Conservation (phyloP, 2,888 invertebrate species). For the Drosophila peninsularis region DNA sequence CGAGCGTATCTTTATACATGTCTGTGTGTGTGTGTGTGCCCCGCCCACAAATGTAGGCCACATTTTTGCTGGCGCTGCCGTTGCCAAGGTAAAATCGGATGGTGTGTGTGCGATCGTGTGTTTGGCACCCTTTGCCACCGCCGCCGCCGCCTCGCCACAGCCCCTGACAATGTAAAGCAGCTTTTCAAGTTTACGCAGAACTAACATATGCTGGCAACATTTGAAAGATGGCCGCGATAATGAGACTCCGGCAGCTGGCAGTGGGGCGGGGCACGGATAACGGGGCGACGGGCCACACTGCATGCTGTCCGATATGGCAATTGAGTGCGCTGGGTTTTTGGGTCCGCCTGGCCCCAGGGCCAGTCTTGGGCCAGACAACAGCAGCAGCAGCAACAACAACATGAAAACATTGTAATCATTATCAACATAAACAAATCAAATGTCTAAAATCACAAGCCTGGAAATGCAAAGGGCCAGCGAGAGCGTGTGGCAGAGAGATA, state of each 20-base stretch:
- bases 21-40: constrained; percentile 9
- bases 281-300: neutral
- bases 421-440: constrained; percentile 78
- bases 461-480: neutral
- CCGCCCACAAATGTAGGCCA: constrained; percentile 68
- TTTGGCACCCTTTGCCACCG: constrained; percentile 14
- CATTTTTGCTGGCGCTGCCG: constrained; percentile 57
- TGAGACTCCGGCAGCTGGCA: constrained; percentile 40
- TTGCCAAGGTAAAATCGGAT: constrained; percentile 53
- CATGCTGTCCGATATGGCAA: constrained; percentile 42
- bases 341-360: constrained; percentile 25
- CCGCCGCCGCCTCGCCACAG: neutral
- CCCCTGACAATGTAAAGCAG: constrained; percentile 63
- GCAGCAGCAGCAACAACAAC: constrained; percentile 28
- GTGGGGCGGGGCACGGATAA: neutral
- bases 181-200: constrained; percentile 79
- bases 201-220: constrained; percentile 78
- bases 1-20: constrained; percentile 7
- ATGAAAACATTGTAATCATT: constrained; percentile 74
- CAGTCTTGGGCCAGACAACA: constrained; percentile 8
- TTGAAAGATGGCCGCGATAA: constrained; percentile 77
- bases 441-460: constrained; percentile 41
- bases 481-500: neutral
- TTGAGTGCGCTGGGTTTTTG: constrained; percentile 26
- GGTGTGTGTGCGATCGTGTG: constrained; percentile 14